These are phyloP conservation scores for Nemotelus pantherinus DNA, from an alignment of 2,888 invertebrate species.

Conservation along the genomic window DNA sequence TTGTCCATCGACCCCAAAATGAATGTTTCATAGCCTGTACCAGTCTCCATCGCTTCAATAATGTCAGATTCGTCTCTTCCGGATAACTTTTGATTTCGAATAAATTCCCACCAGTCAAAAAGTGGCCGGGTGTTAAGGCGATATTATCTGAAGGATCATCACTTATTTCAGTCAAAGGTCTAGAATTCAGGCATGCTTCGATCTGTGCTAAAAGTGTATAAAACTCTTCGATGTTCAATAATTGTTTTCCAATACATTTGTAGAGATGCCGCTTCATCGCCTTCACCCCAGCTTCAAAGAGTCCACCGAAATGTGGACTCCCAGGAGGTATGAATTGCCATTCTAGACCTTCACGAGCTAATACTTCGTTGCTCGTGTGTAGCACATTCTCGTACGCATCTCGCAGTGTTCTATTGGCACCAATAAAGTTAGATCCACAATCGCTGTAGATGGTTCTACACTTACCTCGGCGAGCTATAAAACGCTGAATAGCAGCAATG, in stretches of 20 bases:
- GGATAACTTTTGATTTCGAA: background rate
- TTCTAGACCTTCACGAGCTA: background rate
- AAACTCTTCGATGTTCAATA: background rate
- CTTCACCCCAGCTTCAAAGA: background rate
- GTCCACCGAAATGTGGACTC: background rate
- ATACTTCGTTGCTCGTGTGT: background rate
- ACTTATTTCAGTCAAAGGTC: background rate
- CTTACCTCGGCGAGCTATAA: no score
- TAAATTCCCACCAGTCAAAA: background rate
- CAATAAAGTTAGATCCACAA: no score
- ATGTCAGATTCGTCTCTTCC: no score
- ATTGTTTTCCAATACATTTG: background rate
- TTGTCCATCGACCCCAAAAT: background rate
- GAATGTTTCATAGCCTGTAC: background rate
- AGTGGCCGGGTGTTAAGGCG: background rate
- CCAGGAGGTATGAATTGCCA: background rate
- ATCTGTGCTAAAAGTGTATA: background rate
- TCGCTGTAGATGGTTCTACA: no score
- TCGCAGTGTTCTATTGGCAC: background rate
- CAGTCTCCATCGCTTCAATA: background rate
- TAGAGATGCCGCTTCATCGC: background rate
- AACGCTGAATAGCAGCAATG: no score
- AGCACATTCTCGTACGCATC: background rate
- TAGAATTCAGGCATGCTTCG: background rate
- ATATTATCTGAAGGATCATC: background rate